These are phyloP conservation scores for Machaerirhynchus nigripectus DNA, from an alignment of 2,113 vertebrate species.

Conservation along the genomic window DNA sequence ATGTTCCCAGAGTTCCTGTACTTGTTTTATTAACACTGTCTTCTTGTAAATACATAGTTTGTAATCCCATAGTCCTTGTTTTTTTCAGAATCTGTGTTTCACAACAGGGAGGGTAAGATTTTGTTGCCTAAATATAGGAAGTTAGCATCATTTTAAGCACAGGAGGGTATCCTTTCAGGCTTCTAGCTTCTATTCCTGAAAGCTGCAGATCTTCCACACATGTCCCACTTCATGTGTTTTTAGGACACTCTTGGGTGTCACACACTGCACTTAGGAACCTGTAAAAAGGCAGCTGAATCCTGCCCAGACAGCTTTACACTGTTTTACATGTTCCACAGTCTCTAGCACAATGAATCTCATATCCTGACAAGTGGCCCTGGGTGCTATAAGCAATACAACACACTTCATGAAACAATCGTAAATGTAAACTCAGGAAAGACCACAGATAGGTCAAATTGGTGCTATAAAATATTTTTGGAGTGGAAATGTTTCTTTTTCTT, in stretches of 20 bases:
- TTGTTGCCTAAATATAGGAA: background rate
- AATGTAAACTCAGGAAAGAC: background rate
- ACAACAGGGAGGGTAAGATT: background rate
- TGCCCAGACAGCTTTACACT: background rate
- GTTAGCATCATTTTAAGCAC: background rate
- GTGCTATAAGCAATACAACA: background rate
- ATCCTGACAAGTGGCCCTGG: background rate
- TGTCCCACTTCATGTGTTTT: background rate
- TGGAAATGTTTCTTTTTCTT: background rate
- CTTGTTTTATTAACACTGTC: background rate
- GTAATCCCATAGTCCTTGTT: background rate
- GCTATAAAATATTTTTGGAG: background rate
- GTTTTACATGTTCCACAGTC: background rate
- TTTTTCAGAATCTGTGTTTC: background rate
- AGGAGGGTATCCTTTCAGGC: background rate
- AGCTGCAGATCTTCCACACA: background rate
- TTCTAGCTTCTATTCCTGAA: background rate
- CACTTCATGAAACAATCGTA: background rate
- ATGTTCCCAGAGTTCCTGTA: background rate
- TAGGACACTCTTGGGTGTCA: background rate
- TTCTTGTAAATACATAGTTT: background rate
- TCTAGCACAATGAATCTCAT: slow-evolving; percentile 1
- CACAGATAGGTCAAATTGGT: background rate
- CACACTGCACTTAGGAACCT: background rate
- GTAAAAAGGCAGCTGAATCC: slow-evolving; percentile 11